These are phyloP conservation scores for Prosapia bicincta DNA, from an alignment of 2,888 invertebrate species.

Conservation along the genomic window DNA sequence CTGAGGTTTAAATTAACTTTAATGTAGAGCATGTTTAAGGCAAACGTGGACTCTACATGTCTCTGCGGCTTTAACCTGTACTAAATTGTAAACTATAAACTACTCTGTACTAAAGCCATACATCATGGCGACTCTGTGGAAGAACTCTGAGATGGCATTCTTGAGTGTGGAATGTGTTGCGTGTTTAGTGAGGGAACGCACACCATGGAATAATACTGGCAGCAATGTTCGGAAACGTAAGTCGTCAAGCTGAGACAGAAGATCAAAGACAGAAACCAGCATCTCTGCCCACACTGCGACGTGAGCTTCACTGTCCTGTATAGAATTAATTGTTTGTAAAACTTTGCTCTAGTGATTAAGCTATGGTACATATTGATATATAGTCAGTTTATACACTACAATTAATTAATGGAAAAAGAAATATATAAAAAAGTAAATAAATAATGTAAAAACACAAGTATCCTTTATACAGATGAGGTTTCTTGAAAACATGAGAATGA, in stretches of 20 bases:
- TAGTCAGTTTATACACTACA: no score
- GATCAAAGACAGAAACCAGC: constrained; percentile 78
- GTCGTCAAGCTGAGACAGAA: constrained; percentile 52
- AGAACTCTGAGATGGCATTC: constrained; percentile 54
- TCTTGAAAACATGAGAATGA: no score
- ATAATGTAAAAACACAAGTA: no score
- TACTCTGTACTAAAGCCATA: constrained; percentile 47
- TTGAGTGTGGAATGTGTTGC: constrained; percentile 54
- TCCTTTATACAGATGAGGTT: no score
- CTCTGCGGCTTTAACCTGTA: background rate
- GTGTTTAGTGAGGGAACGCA: constrained; percentile 55
- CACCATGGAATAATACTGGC: constrained; percentile 55
- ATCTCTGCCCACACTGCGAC: constrained; percentile 81
- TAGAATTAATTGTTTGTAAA: no score
- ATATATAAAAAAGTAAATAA: no score
- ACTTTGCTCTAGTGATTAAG: no score
- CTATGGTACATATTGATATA: no score
- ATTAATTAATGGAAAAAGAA: no score
- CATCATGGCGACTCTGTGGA: constrained; percentile 52
- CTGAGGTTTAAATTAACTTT: no score
- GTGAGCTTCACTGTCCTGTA: constrained; percentile 77
- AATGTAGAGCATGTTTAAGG: background rate
- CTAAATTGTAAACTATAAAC: background rate
- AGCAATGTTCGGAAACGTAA: constrained; percentile 53
- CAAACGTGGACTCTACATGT: background rate